Conservation (phyloP, 2,888 invertebrate species). For the Cataglyphis albicans region DNA sequence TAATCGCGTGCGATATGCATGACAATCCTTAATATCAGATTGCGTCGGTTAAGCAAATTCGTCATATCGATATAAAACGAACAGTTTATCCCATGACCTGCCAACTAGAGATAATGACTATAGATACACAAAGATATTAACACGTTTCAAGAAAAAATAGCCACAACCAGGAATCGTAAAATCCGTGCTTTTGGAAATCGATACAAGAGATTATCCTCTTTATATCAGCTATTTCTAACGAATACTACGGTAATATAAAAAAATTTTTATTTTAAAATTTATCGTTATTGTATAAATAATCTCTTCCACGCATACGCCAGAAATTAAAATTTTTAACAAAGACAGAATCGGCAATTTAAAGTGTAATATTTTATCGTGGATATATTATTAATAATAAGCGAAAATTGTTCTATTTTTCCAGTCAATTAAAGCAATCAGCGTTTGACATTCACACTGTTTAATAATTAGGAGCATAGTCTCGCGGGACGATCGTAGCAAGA, state of each 20-base stretch:
- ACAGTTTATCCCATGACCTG: slow-evolving; percentile 9
- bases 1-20: slow-evolving; percentile 66
- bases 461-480: slow-evolving; percentile 22
- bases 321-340: not conserved
- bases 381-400: not conserved
- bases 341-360: not conserved
- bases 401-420: slow-evolving; percentile 21
- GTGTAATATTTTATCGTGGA: not conserved
- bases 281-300: not conserved
- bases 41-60: slow-evolving; percentile 13
- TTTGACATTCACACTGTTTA: slow-evolving; percentile 5
- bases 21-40: slow-evolving; percentile 56
- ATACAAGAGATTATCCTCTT: not conserved
- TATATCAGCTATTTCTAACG: not conserved
- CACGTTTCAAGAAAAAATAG: not conserved
- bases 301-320: not conserved
- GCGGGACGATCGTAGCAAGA: not conserved
- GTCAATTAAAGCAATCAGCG: slow-evolving; percentile 30
- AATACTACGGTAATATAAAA: not conserved
- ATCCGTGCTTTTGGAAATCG: not conserved
- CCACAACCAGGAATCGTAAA: not conserved
- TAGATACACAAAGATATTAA: slow-evolving; percentile 27
- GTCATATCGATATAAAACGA: slow-evolving; percentile 33
- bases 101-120: slow-evolving; percentile 17
- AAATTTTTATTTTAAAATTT: not conserved